A percentile compares a stretch with the other conserved stretches of the same genome.
phyloP scores from a whole-genome alignment of 1,140 invertebrate genomes.

The Apis dorsata region DNA sequence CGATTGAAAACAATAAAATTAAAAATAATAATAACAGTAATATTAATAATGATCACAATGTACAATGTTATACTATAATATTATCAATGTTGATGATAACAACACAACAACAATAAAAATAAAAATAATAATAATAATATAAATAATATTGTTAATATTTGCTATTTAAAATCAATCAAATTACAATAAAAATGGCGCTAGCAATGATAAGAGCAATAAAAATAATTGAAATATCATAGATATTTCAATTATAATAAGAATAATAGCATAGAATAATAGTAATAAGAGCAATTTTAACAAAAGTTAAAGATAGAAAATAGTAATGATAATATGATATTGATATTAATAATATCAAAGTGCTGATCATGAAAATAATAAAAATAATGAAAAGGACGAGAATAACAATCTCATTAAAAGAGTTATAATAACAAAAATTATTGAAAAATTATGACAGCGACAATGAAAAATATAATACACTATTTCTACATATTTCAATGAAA shows the following conservation, averaged over 20 bases:
- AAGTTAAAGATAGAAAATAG: neutral
- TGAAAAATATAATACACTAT: constrained; percentile 61
- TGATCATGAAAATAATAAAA: neutral
- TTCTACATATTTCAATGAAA: constrained; percentile 54
- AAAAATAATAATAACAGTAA: neutral
- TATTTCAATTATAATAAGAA: neutral
- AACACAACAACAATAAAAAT: neutral
- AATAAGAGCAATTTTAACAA: neutral
- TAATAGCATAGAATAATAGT: neutral
- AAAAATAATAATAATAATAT: neutral
- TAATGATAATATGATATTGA: neutral
- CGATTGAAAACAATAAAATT: neutral
- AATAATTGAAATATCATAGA: neutral
- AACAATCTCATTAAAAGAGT: neutral
- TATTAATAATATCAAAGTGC: neutral
- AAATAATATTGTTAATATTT: neutral
- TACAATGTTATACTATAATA: neutral
- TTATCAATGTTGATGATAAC: neutral
- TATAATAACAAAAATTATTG: neutral
- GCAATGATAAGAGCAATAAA: neutral
- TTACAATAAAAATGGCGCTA: neutral
- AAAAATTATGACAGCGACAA: neutral
- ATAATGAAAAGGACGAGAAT: neutral
- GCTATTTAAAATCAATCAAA: neutral
- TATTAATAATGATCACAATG: neutral